These are phyloP conservation scores for Onychostruthus taczanowskii DNA, from an alignment of 2,113 vertebrate genomes.

Conservation along the genomic window DNA sequence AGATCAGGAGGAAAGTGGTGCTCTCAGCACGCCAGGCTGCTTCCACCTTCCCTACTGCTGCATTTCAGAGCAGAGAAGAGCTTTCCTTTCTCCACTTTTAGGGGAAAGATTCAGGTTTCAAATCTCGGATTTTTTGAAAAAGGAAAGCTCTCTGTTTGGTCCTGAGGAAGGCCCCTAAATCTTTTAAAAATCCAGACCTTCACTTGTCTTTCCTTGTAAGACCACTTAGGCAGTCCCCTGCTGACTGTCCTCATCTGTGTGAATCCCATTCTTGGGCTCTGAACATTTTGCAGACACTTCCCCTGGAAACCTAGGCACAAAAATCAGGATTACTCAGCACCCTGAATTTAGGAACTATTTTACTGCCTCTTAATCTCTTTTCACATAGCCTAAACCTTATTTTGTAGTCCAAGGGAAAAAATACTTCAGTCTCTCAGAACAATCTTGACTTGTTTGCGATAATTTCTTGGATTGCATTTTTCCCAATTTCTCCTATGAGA, in stretches of 20 bases:
- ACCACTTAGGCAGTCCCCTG: not conserved
- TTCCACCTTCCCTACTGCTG: not conserved
- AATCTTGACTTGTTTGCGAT: not conserved
- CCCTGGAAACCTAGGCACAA: not conserved
- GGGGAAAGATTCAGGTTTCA: not conserved
- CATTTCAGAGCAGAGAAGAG: accelerated
- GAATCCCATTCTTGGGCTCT: not conserved
- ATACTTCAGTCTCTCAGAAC: not conserved
- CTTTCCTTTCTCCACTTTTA: not conserved
- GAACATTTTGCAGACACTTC: not conserved
- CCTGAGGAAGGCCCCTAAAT: not conserved
- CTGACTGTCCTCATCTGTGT: not conserved
- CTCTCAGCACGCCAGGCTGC: not conserved
- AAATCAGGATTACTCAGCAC: not conserved
- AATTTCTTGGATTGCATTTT: not conserved
- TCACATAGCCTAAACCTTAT: not conserved
- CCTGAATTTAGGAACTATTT: not conserved
- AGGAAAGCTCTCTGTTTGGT: not conserved
- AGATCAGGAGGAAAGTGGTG: not conserved
- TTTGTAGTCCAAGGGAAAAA: not conserved
- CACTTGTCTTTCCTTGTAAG: not conserved
- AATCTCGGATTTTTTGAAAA: not conserved
- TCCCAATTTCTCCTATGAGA: not conserved
- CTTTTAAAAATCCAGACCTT: not conserved
- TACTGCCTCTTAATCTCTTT: not conserved